Evolutionary conservation across 2,888 invertebrate genomes (phyloP).

Genomic region (Idaea dimidiata): DNA sequence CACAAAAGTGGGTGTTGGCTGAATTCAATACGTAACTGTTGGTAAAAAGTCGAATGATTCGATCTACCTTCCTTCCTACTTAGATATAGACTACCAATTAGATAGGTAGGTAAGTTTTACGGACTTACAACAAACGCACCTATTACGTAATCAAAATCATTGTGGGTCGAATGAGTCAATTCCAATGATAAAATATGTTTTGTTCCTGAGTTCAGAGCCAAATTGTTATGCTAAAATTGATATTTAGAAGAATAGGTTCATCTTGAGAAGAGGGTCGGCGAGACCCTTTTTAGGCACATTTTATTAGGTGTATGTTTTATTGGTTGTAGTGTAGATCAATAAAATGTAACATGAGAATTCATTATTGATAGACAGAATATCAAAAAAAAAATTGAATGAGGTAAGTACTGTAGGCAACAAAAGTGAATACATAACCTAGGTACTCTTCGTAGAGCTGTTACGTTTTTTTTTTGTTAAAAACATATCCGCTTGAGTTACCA

Average conservation of each 20-base stretch:
- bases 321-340: slow-evolving; percentile 13
- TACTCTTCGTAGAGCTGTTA: no score
- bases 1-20: no score
- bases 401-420: no score
- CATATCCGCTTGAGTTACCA: no score
- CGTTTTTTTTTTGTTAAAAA: no score
- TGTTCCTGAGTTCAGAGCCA: slow-evolving; percentile 40
- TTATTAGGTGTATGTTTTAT: slow-evolving; percentile 27
- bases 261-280: slow-evolving; percentile 33
- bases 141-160: slow-evolving; percentile 37
- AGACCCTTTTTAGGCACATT: slow-evolving; percentile 30
- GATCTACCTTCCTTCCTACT: background rate
- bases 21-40: background rate
- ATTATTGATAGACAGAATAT: slow-evolving; percentile 3
- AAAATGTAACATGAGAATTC: background rate
- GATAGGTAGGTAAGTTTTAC: slow-evolving; percentile 3
- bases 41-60: background rate
- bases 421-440: no score
- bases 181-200: slow-evolving; percentile 38
- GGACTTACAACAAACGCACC: slow-evolving; percentile 27
- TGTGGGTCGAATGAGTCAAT: slow-evolving; percentile 53
- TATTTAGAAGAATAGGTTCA: slow-evolving; percentile 51
- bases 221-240: slow-evolving; percentile 59
- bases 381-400: no score
- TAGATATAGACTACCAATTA: background rate